A percentile compares a stretch with the other conserved stretches of the same genome.
phyloP scores from a whole-genome alignment of 2,113 vertebrate species.

The Otocyon megalotis region DNA sequence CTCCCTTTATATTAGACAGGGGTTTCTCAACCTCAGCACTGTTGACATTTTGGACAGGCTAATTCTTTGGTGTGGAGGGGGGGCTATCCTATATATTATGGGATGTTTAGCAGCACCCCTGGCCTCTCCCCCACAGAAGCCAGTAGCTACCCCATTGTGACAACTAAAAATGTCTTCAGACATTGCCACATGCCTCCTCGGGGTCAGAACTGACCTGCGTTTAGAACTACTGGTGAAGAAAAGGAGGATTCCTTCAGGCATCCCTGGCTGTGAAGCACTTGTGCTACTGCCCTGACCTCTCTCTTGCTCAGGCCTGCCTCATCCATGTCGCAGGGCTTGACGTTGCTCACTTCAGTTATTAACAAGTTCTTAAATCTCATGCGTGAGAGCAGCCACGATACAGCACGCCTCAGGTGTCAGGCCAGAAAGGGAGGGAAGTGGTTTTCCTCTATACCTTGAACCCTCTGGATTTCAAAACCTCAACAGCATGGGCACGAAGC shows the following conservation, averaged over 20 bases:
- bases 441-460: not conserved
- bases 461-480: slow-evolving; percentile 1
- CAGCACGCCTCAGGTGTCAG: not conserved
- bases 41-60: not conserved
- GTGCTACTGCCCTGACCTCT: not conserved
- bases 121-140: not conserved
- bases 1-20: not conserved
- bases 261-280: not conserved
- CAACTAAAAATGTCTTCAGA: not conserved
- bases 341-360: not conserved
- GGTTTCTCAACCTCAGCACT: not conserved
- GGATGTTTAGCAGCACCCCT: not conserved
- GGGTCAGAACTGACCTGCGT: not conserved
- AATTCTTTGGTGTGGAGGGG: not conserved
- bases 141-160: rapidly evolving
- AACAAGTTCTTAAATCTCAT: not conserved
- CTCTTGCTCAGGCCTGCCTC: too few relatives aligned
- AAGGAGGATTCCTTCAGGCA: not conserved
- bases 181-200: not conserved
- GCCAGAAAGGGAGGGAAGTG: not conserved
- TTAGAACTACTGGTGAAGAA: not conserved
- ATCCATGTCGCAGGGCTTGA: not conserved
- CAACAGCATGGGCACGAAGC: not conserved
- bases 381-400: not conserved
- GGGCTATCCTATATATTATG: not conserved